Evolutionary conservation across 2,888 invertebrate genomes (phyloP), one percentile per base, ranked within the genome.

Genomic region (Scelioninae gen. 1): DNA sequence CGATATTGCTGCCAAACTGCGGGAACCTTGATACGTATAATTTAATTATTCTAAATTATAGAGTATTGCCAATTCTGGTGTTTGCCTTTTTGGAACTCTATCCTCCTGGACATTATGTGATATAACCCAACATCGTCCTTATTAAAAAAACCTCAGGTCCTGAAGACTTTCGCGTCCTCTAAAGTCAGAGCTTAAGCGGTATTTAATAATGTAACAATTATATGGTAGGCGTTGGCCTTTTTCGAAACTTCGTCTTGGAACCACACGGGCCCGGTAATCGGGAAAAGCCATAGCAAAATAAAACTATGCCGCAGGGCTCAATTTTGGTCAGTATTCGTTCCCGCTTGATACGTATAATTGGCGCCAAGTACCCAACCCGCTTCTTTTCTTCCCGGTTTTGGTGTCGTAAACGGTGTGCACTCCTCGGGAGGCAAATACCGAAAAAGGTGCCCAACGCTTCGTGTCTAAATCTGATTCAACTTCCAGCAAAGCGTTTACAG

Each of bases 171-270:
- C 68, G 83, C 82, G 85, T 81, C 49, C 65, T 45, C 51, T 65
- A 58, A n/a, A n/a, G n/a, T 58, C 82, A 82, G 75, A 84, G 87
- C 87, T 88, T 90, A 89, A 91, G 88, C 89, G 90, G 87, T 91
- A 90, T 91, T 92, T 91, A 92, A 92, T 92, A 92, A 92, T 89
- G 88, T 90, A 91, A 91, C 91, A 90, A 92, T 92, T 91, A 92
- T 91, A 92, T 90, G 89, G 90, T 90, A 89, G 90, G 90, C 89
- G 84, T 84, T 88, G 84, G 76, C 56, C 84, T 87, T 87, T 88
- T n/a, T n/a, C 86, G 88, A 88, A 87, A 88, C n/a, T 85, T 76
- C 80, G 69, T 81, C 75, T 55, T 51, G 47, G 11, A 43, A 62
- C 71, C 74, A 74, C 77, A 79, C 76, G 79, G 83, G 82, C 72